A percentile compares a stretch with the other conserved stretches of the same genome.
These are phyloP conservation scores for Mormyrops boulengeri DNA, from an alignment of 2,797 vertebrate species.

Conservation along the genomic window DNA sequence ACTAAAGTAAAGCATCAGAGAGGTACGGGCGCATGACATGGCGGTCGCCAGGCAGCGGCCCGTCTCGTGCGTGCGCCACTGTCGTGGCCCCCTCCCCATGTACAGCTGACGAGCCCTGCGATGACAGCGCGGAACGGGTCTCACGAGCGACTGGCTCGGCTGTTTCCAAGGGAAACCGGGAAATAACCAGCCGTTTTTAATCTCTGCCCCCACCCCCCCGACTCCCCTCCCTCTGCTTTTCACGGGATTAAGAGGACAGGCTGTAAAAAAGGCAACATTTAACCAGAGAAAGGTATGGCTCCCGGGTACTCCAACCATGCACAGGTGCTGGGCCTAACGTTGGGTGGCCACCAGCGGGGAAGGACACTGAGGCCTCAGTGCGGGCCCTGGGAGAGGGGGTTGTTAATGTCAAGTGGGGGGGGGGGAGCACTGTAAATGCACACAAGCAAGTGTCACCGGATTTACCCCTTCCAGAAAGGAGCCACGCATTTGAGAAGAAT, in stretches of 20 bases:
- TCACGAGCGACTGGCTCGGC: background rate
- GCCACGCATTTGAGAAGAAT: background rate
- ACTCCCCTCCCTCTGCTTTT: background rate
- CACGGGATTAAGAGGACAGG: slow-evolving; percentile 14
- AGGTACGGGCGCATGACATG: background rate
- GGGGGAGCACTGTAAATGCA: background rate
- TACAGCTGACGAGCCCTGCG: background rate
- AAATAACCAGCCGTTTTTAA: slow-evolving; percentile 17
- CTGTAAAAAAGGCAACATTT: background rate
- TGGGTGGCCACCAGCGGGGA: background rate
- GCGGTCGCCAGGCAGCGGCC: background rate
- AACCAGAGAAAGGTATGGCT: background rate
- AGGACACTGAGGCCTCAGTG: background rate
- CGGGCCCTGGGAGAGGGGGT: background rate
- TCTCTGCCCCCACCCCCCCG: background rate
- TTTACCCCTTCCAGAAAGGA: background rate
- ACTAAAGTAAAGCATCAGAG: background rate
- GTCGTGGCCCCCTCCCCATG: background rate
- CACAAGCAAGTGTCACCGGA: background rate
- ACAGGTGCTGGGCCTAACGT: background rate
- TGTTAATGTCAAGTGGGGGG: background rate
- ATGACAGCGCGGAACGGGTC: background rate
- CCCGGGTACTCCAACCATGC: no score
- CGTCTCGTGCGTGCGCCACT: no score
- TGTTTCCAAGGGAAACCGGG: slow-evolving; percentile 38